phyloP scores from a whole-genome alignment of 2,888 invertebrate species.

The Brassicogethes aeneus region DNA sequence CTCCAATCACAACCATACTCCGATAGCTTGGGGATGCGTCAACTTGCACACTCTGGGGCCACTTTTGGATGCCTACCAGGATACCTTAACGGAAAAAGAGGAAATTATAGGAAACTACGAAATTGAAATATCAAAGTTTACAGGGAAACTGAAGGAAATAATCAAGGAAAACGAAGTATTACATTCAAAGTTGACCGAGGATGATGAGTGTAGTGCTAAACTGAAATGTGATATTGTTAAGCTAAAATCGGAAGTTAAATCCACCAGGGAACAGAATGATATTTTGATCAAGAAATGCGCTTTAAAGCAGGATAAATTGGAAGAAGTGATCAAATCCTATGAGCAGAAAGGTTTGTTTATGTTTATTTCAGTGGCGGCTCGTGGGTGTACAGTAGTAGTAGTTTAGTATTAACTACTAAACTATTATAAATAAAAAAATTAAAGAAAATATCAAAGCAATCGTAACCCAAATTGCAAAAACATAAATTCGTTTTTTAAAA shows the following conservation, averaged over 20 bases:
- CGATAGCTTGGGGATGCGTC: slow-evolving; percentile 46
- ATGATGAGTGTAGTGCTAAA: slow-evolving; percentile 38
- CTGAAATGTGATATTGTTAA: slow-evolving; percentile 39
- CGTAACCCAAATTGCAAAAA: too few species aligned
- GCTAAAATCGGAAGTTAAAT: slow-evolving; percentile 38
- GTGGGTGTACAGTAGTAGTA: too few species aligned
- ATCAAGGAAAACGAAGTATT: slow-evolving; percentile 61
- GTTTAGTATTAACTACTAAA: too few species aligned
- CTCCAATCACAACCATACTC: slow-evolving; percentile 37
- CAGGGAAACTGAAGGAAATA: slow-evolving; percentile 61
- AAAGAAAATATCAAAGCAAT: too few species aligned
- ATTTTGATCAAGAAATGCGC: slow-evolving; percentile 54
- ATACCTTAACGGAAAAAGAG: slow-evolving; percentile 67
- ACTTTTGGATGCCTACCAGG: slow-evolving; percentile 69
- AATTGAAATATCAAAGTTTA: slow-evolving; percentile 59
- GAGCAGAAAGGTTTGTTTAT: slow-evolving; percentile 63
- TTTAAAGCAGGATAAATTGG: slow-evolving; percentile 61
- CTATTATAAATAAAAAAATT: too few species aligned
- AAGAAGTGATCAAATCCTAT: slow-evolving; percentile 64
- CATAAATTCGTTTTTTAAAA: too few species aligned
- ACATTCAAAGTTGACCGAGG: slow-evolving; percentile 45
- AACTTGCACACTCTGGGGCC: slow-evolving; percentile 61
- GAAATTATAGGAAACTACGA: slow-evolving; percentile 62
- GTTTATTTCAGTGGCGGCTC: too few species aligned
- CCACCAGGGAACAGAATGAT: slow-evolving; percentile 36